Evolutionary conservation across 64 coral and sea anemone genomes (phyloP), one percentile per base, ranked within the genome.

Genomic region (Pocillopora damicornis): DNA sequence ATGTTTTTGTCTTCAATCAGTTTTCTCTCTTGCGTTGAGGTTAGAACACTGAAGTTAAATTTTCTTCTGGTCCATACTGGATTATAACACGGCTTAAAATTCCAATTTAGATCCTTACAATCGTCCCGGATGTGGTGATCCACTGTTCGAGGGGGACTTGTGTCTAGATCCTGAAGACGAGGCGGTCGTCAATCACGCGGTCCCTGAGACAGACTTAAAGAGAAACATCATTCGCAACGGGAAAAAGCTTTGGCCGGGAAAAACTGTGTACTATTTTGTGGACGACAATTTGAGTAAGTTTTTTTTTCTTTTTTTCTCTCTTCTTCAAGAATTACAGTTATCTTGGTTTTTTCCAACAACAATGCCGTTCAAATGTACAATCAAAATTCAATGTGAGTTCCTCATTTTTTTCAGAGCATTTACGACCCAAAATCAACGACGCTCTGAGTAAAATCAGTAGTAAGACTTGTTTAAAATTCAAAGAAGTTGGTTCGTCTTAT

Each of bases 61-160:
- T 17, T 63, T 11, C 11, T 2, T 9, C 61, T 11, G 11, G 61
- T 13, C 11, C 11, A 17, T 2, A 63, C 11, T 17, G 11, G 1
- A 2, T 63, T 15, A 63, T 45, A 2, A 20, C 15, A 64, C 22
- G 18, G 35, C 63, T 11, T 34, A 20, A 35, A 37, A 23, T 18
- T 61, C 0, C 37, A 30, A 23, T 68, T 88, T 37, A 82, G 74
- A 42, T 71, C n/a, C 20, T 59, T 75, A 42, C 38, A 56, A 87
- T 1, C 58, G 22, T 36, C 77, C 64, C 34, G 15, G 87, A 85
- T 85, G 81, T 85, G 7, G 42, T 7, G 42, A 51, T 51, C 18
- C 63, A 30, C 59, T 96, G 87, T 92, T 96, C 65, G 94, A 96
- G 78, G 94, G 94, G 25, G 94, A 96, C 74, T 35, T 96, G 66